Evolutionary conservation across 2,113 vertebrate species (phyloP).

Genomic region (Glareola pratincola): DNA sequence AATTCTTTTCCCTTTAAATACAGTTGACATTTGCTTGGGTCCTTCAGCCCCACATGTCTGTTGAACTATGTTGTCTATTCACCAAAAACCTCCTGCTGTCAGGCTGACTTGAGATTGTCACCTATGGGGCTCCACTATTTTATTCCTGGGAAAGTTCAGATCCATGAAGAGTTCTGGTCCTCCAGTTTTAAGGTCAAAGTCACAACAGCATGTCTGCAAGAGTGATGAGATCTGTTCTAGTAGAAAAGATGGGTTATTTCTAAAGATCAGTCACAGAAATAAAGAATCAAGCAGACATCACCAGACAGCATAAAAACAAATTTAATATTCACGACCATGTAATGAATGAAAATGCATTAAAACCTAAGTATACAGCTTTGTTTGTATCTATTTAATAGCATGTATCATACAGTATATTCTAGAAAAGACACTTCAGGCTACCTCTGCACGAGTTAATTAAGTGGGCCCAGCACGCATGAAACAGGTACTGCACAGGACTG

Average conservation of each 20-base stretch:
- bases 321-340: neutral
- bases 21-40: neutral
- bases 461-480: neutral
- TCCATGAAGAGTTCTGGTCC: neutral
- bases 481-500: neutral
- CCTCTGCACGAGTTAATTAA: neutral
- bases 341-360: neutral
- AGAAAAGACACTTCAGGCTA: neutral
- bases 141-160: neutral
- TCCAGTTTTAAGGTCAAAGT: neutral
- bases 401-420: neutral
- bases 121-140: accelerated
- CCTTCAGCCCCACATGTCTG: neutral
- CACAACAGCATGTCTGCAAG: neutral
- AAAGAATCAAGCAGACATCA: neutral
- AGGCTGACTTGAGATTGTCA: neutral
- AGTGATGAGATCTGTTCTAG: neutral
- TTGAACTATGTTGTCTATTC: neutral
- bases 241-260: neutral
- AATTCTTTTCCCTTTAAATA: neutral
- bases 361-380: neutral
- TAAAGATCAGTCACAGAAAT: neutral
- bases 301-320: neutral
- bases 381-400: neutral
- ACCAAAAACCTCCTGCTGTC: neutral